Evolutionary conservation across 2,888 invertebrate genomes (phyloP), one percentile per base, ranked within the genome.

Genomic region (Coenonympha arcania): DNA sequence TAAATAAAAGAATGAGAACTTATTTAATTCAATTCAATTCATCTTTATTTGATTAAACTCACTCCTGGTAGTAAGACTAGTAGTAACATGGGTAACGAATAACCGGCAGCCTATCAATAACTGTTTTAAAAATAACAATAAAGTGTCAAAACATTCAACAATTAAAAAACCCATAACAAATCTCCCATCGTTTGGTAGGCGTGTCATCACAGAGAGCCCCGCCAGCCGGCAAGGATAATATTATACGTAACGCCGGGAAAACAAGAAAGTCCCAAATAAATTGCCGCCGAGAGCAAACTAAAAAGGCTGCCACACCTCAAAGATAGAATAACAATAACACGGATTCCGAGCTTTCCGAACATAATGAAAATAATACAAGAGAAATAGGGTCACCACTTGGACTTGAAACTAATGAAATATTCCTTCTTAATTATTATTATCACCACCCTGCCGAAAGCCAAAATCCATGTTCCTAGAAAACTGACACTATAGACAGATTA

Each of bases 271-370:
- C 62, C 66, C 66, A 72, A 75, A 74, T 74, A 76, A 73, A 76
- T 73, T 68, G 73, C 67, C 63, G 59, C 58, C 65, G 62, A 64
- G 66, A 65, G 65, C 72, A 68, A 72, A 74, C 73, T 72, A 73
- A 74, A 64, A 71, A 65, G 60, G 60, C 60, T 67, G 71, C 72
- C 74, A 75, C 75, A 76, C 73, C 77, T 77, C 71, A 67, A 69
- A 73, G 73, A 75, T 68, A 73, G 73, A 78, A 79, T 76, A 80
- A 81, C 76, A 82, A 81, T 78, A 76, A 76, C 71, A 72, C 61
- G 65, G 75, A 69, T 65, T 67, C 68, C 58, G 57, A 62, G 66
- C 63, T 63, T 59, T 54, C 54, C 36, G 63, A 60, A 62, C 63
- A 68, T 72, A 69, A 70, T 69, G 67, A 69, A 73, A 76, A 78